These are phyloP conservation scores for Tridacna crocea DNA, from an alignment of 2,888 invertebrate species.

Conservation along the genomic window DNA sequence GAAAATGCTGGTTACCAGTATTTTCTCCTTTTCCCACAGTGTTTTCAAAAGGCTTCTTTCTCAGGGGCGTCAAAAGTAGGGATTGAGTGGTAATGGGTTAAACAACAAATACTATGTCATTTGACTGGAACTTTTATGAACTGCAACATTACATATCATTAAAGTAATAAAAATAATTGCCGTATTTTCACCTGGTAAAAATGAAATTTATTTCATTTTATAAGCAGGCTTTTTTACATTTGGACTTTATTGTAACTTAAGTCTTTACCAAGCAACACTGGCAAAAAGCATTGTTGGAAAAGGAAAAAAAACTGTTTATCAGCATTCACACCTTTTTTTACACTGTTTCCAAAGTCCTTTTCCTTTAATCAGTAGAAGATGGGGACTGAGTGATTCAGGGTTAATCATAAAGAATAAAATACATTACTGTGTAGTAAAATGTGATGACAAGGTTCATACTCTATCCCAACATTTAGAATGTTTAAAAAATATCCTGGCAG, in stretches of 20 bases:
- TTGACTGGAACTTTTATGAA: too few relatives aligned
- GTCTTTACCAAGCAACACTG: too few relatives aligned
- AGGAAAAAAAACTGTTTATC: neutral
- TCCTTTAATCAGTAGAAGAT: neutral
- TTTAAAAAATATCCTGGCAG: constrained; percentile 94
- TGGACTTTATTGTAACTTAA: too few relatives aligned
- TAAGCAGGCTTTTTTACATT: too few relatives aligned
- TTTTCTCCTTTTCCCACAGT: neutral
- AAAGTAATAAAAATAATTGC: too few relatives aligned
- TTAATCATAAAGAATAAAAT: neutral
- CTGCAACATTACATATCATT: too few relatives aligned
- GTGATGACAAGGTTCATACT: constrained; percentile 91
- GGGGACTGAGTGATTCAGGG: neutral
- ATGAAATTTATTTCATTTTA: too few relatives aligned
- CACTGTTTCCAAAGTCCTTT: neutral
- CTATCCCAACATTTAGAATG: constrained; percentile 92
- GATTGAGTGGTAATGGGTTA: too few relatives aligned
- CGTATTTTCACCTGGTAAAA: too few relatives aligned
- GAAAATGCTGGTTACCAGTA: neutral
- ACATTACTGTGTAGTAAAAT: constrained; percentile 77
- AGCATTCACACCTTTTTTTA: neutral
- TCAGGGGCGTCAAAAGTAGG: too few relatives aligned
- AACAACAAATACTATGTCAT: too few relatives aligned
- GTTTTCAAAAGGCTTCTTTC: neutral
- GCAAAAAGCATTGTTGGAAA: neutral